Conservation (phyloP, 2,113 vertebrate species). For the Sinocyclocheilus maitianheensis region DNA sequence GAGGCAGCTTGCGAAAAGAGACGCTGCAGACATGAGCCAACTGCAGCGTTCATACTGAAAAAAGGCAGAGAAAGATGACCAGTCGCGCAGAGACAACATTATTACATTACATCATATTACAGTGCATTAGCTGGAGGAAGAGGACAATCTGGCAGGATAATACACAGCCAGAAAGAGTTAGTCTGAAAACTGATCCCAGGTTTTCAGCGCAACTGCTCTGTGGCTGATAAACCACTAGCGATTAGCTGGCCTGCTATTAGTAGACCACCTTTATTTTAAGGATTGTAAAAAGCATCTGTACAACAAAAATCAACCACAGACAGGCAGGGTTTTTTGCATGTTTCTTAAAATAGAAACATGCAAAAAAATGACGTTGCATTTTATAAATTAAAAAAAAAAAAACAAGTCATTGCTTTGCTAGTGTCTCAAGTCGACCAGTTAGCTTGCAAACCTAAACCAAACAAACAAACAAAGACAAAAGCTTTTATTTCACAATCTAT, state of each 20-base stretch:
- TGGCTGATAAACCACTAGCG: constrained; percentile 34
- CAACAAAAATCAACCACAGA: neutral
- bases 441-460: neutral
- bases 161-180: constrained; percentile 64
- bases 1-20: neutral
- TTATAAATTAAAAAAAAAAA: neutral
- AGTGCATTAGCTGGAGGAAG: constrained; percentile 61
- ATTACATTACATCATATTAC: constrained; percentile 67
- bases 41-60: constrained; percentile 62
- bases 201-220: constrained; percentile 7
- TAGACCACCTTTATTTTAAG: constrained; percentile 24
- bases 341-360: neutral
- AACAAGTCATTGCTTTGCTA: neutral
- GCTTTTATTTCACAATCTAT: neutral
- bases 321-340: too few species aligned
- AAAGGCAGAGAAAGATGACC: constrained; percentile 57
- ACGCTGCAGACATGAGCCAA: constrained; percentile 49
- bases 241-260: constrained; percentile 25
- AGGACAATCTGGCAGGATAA: constrained; percentile 67
- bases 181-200: constrained; percentile 34
- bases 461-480: neutral
- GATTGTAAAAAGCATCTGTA: neutral
- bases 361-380: too few species aligned
- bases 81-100: constrained; percentile 59
- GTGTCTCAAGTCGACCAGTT: neutral